Evolutionary conservation across 2,797 vertebrate genomes (phyloP).

Genomic region (Coluber constrictor): DNA sequence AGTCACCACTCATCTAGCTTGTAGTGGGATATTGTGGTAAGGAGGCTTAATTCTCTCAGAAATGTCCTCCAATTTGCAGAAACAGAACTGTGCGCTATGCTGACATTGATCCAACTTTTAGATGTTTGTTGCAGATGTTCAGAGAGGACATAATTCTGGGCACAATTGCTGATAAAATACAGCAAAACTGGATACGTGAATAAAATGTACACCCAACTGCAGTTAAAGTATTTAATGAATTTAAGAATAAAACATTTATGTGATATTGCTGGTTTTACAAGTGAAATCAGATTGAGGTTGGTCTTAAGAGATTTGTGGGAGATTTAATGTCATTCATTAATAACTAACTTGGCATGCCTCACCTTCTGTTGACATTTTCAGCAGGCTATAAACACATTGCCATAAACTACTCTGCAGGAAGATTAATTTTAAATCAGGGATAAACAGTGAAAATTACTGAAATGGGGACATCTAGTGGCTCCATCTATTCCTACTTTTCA

Average conservation of each 20-base stretch:
- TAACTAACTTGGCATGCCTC: constrained; percentile 3
- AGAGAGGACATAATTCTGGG: neutral
- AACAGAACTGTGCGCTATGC: neutral
- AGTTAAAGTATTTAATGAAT: neutral
- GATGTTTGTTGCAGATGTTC: neutral
- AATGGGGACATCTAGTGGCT: constrained; percentile 70
- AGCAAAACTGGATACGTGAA: neutral
- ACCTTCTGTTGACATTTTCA: constrained; percentile 30
- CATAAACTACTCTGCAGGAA: neutral
- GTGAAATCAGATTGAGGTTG: neutral
- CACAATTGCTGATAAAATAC: neutral
- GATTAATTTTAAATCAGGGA: neutral
- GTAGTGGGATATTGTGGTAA: too few species aligned
- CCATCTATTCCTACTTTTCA: neutral
- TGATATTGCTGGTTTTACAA: constrained; percentile 5
- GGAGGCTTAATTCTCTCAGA: neutral
- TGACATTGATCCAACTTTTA: neutral
- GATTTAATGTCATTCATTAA: neutral
- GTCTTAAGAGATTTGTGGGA: neutral
- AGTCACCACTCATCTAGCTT: neutral
- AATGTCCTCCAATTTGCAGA: neutral
- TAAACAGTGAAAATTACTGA: constrained; percentile 57
- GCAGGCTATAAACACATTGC: neutral
- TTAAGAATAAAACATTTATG: constrained; percentile 6
- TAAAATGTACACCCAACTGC: neutral